Evolutionary conservation across 2,113 vertebrate genomes (phyloP), one percentile per base, ranked within the genome.

Genomic region (Poecilia latipinna): DNA sequence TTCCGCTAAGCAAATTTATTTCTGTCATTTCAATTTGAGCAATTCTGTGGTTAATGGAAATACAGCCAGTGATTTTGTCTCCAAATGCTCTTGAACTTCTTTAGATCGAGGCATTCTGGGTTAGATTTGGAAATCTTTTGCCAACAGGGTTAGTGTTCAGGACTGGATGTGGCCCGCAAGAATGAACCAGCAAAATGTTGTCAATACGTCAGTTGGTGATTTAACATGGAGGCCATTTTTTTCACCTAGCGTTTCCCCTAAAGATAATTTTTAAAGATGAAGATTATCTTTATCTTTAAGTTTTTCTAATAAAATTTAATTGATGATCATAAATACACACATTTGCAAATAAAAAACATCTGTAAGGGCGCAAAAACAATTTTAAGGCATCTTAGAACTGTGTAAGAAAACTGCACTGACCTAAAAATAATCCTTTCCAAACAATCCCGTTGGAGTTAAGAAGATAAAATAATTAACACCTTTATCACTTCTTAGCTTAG

Each of bases 381-480:
- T n/a, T 57, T 24, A 57, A 57, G 24, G 51, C 51, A 24, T 57
- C 65, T 75, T 28, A 68, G 64, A 70, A 37, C 48, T 22, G 77
- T 74, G 62, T 65, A 79, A 2, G n/a, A 35, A 51, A 37, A 26
- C 48, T 0, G 63, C 13, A 7, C 65, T 35, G 24, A 42, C 65
- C 26, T 60, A 54, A 33, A 54, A 11, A 61, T 69, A 48, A 61
- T 65, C 22, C 68, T 63, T 22, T 31, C 44, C 39, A 75, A 8
- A 12, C 70, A 44, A 13, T 31, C 64, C 51, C 39, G 1, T 10
- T 63, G 33, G 65, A 74, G 74, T 68, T 28, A 48, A 33, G n/a
- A 31, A 66, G 35, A 76, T 78, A 48, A 85, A 69, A 54, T 70
- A 69, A 69, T 72, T 75, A 26, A 60, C 29, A 72, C 37, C 76